Evolutionary conservation across 2,888 invertebrate species (phyloP).

Genomic region (Leucozona laternaria): DNA sequence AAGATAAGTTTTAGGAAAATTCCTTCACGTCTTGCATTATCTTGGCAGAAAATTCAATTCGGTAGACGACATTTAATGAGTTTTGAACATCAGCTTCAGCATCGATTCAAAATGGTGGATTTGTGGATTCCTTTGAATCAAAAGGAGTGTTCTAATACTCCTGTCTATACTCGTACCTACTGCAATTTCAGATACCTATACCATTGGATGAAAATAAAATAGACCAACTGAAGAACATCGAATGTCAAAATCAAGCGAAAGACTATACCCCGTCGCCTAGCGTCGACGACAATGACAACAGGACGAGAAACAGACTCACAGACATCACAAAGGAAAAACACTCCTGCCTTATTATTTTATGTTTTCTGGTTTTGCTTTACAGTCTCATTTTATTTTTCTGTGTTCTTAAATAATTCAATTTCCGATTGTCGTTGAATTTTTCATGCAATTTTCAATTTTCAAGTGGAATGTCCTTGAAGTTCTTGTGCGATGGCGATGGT

Average conservation of each 20-base stretch:
- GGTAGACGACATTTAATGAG: conserved; percentile 68
- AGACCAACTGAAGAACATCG: conserved; percentile 33
- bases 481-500: conserved; percentile 21
- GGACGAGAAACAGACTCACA: background rate
- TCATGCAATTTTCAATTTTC: conserved; percentile 71
- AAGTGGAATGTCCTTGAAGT: conserved; percentile 66
- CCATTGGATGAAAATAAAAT: conserved; percentile 16
- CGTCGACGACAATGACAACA: conserved; percentile 1
- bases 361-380: conserved; percentile 40
- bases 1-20: conserved; percentile 32
- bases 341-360: conserved; percentile 54
- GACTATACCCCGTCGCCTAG: background rate
- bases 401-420: conserved; percentile 73
- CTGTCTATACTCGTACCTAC: background rate
- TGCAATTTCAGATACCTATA: conserved; percentile 45
- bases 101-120: conserved; percentile 48
- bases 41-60: conserved; percentile 45
- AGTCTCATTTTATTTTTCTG: conserved; percentile 18
- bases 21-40: conserved; percentile 29
- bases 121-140: conserved; percentile 52
- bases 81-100: conserved; percentile 37
- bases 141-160: conserved; percentile 1
- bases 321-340: conserved; percentile 2
- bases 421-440: conserved; percentile 71
- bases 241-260: conserved; percentile 55